Evolutionary conservation across 2,113 vertebrate genomes (phyloP), one percentile per base, ranked within the genome.

Genomic region (Athene cunicularia): DNA sequence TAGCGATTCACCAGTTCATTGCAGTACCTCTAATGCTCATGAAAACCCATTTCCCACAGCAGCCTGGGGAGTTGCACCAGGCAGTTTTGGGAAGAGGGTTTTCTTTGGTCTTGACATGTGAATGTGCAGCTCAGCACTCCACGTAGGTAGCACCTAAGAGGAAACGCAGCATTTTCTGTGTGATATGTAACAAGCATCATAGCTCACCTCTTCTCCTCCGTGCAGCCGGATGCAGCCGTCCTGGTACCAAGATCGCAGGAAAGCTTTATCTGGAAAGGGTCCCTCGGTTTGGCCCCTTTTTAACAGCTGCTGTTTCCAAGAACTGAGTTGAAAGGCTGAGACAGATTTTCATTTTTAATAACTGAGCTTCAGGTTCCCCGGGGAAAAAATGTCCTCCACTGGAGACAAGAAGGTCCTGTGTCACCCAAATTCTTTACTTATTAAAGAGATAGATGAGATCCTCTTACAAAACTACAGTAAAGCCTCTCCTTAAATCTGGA

Each of bases 381-480:
- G 79, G 73, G 82, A 95, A 90, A 91, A 97, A 96, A 90, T 95
- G 73, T 97, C 93, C 95, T 95, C 74, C 82, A 88, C 82, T 96
- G 95, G 95, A 96, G 94, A 95, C 96, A 97, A 95, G 96, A 96
- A 95, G 90, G 90, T 96, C 96, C 88, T 92, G 37, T 95, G 80
- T 98, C 97, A 96, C 96, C 96, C 96, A 97, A 96, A 97, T 97
- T 93, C 96, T 98, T 98, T 97, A 97, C 90, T 98, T 98, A 98
- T 96, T 98, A 96, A 94, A 97, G 94, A 97, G 97, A 94, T 83
- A 84, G 93, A 79, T 68, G 94, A 97, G 91, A 97, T 97, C 95
- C 89, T 95, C 95, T 97, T 97, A 95, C 97, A 93, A 96, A 93
- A 88, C 59, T 83, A 93, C 77, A 87, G 75, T 58, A 50, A 85